A percentile compares a stretch with the other conserved stretches of the same genome.
Evolutionary conservation across 2,797 vertebrate genomes (phyloP).

Genomic region (Pseudochirops cupreus): DNA sequence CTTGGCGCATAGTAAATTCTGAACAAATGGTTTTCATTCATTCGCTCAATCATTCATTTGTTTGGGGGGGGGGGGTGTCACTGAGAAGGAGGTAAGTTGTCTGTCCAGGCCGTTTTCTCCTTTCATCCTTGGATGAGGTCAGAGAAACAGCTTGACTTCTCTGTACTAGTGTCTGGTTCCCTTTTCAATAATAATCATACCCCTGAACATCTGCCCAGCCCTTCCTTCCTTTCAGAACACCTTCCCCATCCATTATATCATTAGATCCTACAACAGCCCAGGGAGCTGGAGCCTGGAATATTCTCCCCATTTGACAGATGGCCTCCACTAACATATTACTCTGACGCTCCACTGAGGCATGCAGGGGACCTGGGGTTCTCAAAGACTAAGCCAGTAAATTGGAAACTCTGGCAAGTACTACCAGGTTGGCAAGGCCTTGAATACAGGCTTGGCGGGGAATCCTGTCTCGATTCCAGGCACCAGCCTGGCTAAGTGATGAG

Average conservation of each 20-base stretch:
- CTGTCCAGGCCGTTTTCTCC: not conserved
- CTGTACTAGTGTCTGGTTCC: not conserved
- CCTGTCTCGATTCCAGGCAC: not conserved
- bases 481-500: not conserved
- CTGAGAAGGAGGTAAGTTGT: not conserved
- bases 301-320: constrained; percentile 7
- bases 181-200: constrained; percentile 4
- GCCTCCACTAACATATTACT: constrained; percentile 2
- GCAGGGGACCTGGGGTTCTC: not conserved
- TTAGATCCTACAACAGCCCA: not conserved
- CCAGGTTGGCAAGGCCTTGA: not conserved
- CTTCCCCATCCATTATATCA: constrained; percentile 2
- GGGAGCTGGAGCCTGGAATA: not conserved
- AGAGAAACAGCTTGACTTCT: not conserved
- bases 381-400: not conserved
- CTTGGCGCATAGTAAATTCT: not conserved
- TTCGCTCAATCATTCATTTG: not conserved
- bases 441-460: not conserved
- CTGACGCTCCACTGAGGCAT: not conserved
- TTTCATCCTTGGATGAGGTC: not conserved
- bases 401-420: not conserved
- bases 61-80: not conserved
- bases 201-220: not conserved
- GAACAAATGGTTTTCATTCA: not conserved
- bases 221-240: not conserved